These are phyloP conservation scores for Criorhina ranunculi DNA, from an alignment of 2,888 invertebrate species.

Conservation along the genomic window DNA sequence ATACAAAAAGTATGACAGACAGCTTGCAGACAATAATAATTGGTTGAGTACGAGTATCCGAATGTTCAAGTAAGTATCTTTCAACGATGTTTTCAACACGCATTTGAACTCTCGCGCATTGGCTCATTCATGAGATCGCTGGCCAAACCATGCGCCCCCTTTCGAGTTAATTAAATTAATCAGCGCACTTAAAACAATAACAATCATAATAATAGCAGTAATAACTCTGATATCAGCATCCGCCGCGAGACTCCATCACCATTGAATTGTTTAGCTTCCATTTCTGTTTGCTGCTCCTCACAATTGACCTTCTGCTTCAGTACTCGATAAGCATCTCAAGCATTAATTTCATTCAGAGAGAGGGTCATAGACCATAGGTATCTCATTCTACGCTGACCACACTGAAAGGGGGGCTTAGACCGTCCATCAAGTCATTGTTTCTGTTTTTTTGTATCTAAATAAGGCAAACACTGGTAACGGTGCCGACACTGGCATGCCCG, in stretches of 20 bases:
- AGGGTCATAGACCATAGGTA: constrained; percentile 65
- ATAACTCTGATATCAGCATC: constrained; percentile 47
- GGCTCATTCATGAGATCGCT: constrained; percentile 18
- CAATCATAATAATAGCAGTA: constrained; percentile 48
- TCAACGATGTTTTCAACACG: constrained; percentile 16
- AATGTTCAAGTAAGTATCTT: neutral
- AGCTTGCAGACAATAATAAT: constrained; percentile 32
- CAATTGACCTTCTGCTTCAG: constrained; percentile 48
- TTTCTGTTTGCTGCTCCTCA: constrained; percentile 15
- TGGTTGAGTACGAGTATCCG: constrained; percentile 2
- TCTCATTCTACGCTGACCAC: constrained; percentile 31
- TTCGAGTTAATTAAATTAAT: constrained; percentile 70
- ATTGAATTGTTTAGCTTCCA: constrained; percentile 37
- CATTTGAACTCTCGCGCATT: constrained; percentile 24
- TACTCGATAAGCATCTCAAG: constrained; percentile 44
- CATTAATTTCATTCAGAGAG: constrained; percentile 63
- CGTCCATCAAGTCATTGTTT: constrained; percentile 38
- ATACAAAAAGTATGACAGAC: constrained; percentile 20
- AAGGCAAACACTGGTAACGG: constrained; percentile 50
- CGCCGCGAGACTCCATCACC: constrained; percentile 24
- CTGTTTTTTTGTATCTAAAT: constrained; percentile 38
- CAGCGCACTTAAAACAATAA: constrained; percentile 71
- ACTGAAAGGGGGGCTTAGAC: constrained; percentile 18
- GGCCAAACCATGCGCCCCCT: constrained; percentile 32
- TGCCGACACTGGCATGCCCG: constrained; percentile 3